phyloP scores from a whole-genome alignment of 2,797 vertebrate species.

The Toxotes lorentzi region DNA sequence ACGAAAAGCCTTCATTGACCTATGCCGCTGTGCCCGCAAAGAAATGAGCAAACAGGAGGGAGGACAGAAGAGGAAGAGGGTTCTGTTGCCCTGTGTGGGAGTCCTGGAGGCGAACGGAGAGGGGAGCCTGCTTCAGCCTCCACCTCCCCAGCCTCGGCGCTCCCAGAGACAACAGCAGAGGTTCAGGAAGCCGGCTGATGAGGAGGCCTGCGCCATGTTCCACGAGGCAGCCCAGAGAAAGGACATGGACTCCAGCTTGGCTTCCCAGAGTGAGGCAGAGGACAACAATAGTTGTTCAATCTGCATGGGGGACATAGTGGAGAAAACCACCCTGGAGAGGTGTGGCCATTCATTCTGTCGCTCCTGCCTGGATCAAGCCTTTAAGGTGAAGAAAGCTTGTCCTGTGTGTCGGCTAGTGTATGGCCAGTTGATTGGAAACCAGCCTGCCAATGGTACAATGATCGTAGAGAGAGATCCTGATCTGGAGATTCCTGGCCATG shows the following conservation, averaged over 20 bases:
- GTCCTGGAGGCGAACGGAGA: conserved; percentile 86
- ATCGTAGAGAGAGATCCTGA: conserved; percentile 92
- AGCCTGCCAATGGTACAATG: conserved; percentile 94
- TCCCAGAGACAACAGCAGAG: conserved; percentile 88
- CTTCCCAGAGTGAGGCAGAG: conserved; percentile 85
- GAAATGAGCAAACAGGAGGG: conserved; percentile 94
- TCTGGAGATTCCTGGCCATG: conserved; percentile 91
- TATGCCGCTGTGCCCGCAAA: conserved; percentile 91
- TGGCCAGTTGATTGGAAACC: conserved; percentile 94
- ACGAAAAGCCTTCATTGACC: conserved; percentile 93
- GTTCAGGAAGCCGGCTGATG: conserved; percentile 85
- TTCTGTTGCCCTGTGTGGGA: conserved; percentile 88
- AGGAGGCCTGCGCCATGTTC: conserved; percentile 84
- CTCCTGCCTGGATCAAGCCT: conserved; percentile 92
- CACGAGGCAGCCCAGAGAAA: conserved; percentile 83
- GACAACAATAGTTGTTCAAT: conserved; percentile 89
- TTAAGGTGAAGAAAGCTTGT: conserved; percentile 93
- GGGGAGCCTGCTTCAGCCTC: conserved; percentile 82
- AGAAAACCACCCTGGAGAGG: conserved; percentile 92
- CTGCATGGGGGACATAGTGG: conserved; percentile 94
- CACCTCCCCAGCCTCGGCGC: conserved; percentile 81
- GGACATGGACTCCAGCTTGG: conserved; percentile 68
- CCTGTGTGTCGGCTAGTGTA: conserved; percentile 95
- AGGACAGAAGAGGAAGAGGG: conserved; percentile 90
- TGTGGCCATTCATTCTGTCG: conserved; percentile 94